Conservation (phyloP, 2,113 vertebrate species). For the Microcebus jonahi region DNA sequence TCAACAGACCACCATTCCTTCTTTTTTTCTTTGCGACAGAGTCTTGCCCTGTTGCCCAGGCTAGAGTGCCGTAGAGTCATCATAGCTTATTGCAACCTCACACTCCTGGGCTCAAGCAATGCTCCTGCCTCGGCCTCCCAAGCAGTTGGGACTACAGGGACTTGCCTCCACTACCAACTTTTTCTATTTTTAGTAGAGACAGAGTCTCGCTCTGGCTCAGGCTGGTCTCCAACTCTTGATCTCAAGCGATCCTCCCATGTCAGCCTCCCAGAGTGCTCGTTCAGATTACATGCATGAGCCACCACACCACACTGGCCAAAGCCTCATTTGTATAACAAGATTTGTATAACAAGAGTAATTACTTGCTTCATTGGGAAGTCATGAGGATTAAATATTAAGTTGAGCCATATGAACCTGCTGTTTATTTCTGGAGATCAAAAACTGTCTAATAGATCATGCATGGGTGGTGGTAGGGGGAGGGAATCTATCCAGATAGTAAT, state of each 20-base stretch:
- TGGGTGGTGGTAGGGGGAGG: not conserved
- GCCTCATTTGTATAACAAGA: not conserved
- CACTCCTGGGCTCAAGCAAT: not conserved
- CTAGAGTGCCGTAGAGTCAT: too few species aligned
- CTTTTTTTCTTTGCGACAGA: not conserved
- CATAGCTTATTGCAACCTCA: too few species aligned
- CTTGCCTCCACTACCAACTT: too few species aligned
- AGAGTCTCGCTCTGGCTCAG: too few species aligned
- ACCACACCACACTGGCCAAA: not conserved
- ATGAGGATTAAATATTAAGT: not conserved
- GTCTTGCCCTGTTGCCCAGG: too few species aligned
- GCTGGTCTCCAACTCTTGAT: too few species aligned
- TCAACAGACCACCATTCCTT: too few species aligned
- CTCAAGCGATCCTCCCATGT: too few species aligned
- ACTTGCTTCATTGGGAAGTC: not conserved
- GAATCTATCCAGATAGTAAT: not conserved
- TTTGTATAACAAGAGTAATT: not conserved
- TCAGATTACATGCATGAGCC: not conserved
- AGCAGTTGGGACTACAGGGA: too few species aligned
- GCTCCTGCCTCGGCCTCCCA: too few species aligned
- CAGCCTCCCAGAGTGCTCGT: too few species aligned
- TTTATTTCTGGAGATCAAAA: slow-evolving; percentile 26
- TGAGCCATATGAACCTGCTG: not conserved
- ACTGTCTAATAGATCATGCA: not conserved
- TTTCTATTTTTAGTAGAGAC: too few species aligned